Conservation (phyloP, 2,888 invertebrate genomes). For the Zaprionus obscuricornis region DNA sequence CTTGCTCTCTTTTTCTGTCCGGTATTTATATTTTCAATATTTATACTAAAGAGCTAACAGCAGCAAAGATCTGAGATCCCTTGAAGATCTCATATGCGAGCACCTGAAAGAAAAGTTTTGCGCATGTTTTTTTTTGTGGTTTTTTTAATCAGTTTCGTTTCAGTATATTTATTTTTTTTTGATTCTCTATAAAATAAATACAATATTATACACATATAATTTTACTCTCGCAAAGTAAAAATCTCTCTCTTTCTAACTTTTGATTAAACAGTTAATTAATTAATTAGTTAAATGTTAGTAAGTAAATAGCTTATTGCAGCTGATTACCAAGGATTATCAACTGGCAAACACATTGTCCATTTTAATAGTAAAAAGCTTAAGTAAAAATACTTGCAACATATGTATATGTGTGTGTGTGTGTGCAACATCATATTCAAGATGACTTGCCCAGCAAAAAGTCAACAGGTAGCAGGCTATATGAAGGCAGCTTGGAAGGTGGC, state of each 20-base stretch:
- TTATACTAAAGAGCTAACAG: constrained; percentile 27
- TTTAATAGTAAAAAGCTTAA: constrained; percentile 28
- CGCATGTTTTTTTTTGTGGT: constrained; percentile 28
- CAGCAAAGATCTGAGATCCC: not conserved
- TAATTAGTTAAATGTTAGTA: constrained; percentile 26
- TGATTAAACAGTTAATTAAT: no score
- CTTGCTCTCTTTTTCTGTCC: no score
- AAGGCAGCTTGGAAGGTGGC: constrained; percentile 9
- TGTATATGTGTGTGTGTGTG: no score
- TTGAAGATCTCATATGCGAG: constrained; percentile 11
- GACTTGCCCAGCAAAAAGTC: constrained; percentile 47
- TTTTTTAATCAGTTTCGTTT: no score
- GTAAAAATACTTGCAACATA: constrained; percentile 41
- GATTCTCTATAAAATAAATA: constrained; percentile 45
- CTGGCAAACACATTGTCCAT: constrained; percentile 20
- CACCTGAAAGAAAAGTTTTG: constrained; percentile 40
- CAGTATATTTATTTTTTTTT: no score
- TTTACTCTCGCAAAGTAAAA: constrained; percentile 31
- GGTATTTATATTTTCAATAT: constrained; percentile 10
- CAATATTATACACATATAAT: constrained; percentile 8
- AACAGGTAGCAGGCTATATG: no score
- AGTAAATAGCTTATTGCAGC: constrained; percentile 41
- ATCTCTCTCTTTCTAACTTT: no score
- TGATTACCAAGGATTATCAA: constrained; percentile 16
- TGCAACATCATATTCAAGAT: constrained; percentile 12